These are phyloP conservation scores for Linnaemya tessellans DNA, from an alignment of 2,888 invertebrate genomes.

Conservation along the genomic window DNA sequence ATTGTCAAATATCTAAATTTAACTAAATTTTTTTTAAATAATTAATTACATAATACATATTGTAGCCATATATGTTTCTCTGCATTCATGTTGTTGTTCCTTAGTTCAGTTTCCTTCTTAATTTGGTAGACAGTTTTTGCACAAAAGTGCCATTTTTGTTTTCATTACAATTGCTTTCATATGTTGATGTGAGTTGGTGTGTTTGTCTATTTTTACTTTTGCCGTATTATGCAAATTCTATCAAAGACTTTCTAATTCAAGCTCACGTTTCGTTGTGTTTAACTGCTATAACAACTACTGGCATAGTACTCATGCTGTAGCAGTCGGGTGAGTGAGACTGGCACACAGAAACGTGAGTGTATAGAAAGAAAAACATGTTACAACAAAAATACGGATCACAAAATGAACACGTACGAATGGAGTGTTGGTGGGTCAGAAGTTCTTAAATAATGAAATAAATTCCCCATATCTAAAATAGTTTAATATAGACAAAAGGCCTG, in stretches of 20 bases:
- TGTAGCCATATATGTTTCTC: too few species aligned
- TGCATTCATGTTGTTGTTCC: too few species aligned
- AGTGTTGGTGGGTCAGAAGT: slow-evolving; percentile 25
- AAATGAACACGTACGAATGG: slow-evolving; percentile 5
- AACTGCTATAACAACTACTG: slow-evolving; percentile 2
- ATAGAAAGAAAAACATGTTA: slow-evolving; percentile 40
- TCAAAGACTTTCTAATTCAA: slow-evolving; percentile 66
- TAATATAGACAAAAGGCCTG: neutral
- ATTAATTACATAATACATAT: too few species aligned
- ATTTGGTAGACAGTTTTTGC: slow-evolving; percentile 1
- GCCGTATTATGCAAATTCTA: slow-evolving; percentile 65
- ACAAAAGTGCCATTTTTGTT: neutral
- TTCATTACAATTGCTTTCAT: neutral
- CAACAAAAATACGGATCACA: slow-evolving; percentile 42
- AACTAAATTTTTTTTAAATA: too few species aligned
- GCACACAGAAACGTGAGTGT: neutral
- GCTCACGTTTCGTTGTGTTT: slow-evolving; percentile 49
- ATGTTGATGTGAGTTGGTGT: neutral
- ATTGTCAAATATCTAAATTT: neutral
- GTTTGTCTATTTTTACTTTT: slow-evolving; percentile 10
- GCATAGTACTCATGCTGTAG: neutral
- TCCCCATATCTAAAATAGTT: neutral
- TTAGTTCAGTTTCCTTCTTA: neutral
- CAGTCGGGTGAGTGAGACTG: neutral
- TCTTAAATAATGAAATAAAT: slow-evolving; percentile 9